A percentile compares a stretch with the other conserved stretches of the same genome.
phyloP scores from a whole-genome alignment of 1,140 invertebrate species.

The Euschistus heros region DNA sequence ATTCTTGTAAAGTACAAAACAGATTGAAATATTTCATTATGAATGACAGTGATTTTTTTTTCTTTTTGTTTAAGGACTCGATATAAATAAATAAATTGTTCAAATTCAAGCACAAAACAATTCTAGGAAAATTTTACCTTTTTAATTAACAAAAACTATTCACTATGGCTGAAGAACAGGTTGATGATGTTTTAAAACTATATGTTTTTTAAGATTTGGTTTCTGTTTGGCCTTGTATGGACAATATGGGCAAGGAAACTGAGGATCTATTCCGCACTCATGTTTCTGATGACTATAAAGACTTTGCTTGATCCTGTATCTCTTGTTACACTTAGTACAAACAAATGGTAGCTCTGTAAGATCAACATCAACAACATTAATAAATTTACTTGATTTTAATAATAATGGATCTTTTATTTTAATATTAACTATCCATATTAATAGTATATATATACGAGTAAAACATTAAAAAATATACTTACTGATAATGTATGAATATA shows the following conservation, averaged over 20 bases:
- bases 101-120: conserved; percentile 40
- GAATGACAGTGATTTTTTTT: too few species aligned
- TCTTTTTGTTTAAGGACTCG: too few species aligned
- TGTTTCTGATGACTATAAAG: conserved; percentile 34
- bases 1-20: too few species aligned
- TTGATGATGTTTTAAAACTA: conserved; percentile 29
- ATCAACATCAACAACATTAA: too few species aligned
- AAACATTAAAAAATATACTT: too few species aligned
- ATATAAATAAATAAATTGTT: conserved; percentile 43
- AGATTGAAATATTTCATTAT: too few species aligned
- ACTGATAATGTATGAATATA: too few species aligned
- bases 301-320: conserved; percentile 40
- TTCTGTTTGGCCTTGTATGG: conserved; percentile 40
- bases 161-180: too few species aligned
- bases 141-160: conserved; percentile 41
- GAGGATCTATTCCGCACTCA: conserved; percentile 37
- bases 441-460: too few species aligned
- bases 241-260: conserved; percentile 42
- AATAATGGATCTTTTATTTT: too few species aligned
- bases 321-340: conserved; percentile 39
- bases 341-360: neutral
- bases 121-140: conserved; percentile 40
- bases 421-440: too few species aligned
- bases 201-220: conserved; percentile 40
- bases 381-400: too few species aligned